Conservation (phyloP, 2,113 vertebrate species). For the Ailuropoda melanoleuca region DNA sequence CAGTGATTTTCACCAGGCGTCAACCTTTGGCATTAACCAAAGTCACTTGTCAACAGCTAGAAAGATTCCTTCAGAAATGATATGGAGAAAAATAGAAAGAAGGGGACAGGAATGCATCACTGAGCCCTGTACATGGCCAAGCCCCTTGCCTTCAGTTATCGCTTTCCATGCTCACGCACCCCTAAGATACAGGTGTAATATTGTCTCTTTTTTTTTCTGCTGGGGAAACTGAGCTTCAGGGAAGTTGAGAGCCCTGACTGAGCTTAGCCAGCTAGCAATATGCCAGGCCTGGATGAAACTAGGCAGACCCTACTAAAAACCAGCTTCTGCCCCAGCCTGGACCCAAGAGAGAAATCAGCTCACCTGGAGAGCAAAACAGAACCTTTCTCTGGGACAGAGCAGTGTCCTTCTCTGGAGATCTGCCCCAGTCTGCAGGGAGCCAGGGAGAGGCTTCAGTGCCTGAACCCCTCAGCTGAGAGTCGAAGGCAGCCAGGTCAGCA, state of each 20-base stretch:
- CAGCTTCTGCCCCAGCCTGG: neutral
- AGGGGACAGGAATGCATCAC: neutral
- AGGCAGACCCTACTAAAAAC: neutral
- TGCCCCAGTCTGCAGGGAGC: neutral
- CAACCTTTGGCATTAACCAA: neutral
- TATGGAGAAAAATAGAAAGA: neutral
- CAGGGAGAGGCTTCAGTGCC: neutral
- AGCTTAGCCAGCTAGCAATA: neutral
- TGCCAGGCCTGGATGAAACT: neutral
- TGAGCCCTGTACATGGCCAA: fast-evolving
- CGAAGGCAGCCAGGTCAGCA: neutral
- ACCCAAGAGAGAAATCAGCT: neutral
- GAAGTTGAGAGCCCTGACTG: neutral
- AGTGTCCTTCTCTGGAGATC: neutral
- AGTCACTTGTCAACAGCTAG: neutral
- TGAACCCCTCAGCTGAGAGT: neutral
- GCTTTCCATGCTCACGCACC: neutral
- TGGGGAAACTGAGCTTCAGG: neutral
- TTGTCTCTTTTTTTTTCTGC: neutral
- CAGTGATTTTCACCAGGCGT: fast-evolving
- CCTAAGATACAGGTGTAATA: no score
- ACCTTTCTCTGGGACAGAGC: neutral
- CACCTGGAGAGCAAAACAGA: neutral
- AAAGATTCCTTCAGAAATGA: neutral
- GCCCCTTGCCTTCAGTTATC: neutral